These are phyloP conservation scores for Heliconius congener DNA, from an alignment of 1,140 invertebrate species.

Conservation along the genomic window DNA sequence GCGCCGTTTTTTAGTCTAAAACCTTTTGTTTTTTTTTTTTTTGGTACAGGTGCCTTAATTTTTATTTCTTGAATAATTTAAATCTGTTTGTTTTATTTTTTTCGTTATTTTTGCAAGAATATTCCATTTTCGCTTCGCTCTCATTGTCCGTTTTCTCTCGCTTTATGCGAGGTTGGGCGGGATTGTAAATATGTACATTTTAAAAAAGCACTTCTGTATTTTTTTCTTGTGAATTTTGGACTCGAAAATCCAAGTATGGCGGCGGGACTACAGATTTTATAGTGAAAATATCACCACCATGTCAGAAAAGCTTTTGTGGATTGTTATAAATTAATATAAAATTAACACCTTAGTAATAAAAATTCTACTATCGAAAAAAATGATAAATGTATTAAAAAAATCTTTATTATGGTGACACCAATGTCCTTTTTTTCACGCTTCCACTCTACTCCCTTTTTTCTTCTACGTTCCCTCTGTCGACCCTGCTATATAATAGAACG, in stretches of 20 bases:
- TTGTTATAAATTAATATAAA: not conserved
- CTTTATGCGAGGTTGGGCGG: not conserved
- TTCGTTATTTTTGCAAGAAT: not conserved
- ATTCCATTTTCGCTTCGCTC: conserved; percentile 12
- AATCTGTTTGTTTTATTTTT: conserved; percentile 29
- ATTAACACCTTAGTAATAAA: no score
- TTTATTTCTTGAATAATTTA: conserved; percentile 32
- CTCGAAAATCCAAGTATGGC: no score
- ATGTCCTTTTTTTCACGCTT: no score
- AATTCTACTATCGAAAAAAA: no score
- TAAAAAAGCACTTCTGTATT: conserved; percentile 13
- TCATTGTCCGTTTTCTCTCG: not conserved
- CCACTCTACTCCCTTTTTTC: no score
- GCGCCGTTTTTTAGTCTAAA: conserved; percentile 53
- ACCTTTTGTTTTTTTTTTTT: conserved; percentile 26
- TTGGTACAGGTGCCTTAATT: conserved; percentile 54
- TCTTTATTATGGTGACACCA: no score
- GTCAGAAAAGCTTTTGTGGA: not conserved
- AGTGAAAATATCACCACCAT: not conserved
- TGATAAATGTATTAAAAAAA: no score
- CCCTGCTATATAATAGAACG: no score
- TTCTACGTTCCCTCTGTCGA: no score
- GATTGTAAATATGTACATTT: conserved; percentile 10
- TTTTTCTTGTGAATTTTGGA: not conserved
- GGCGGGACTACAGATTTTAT: no score